Percentiles rank a stretch among this genome's conserved stretches.
Conservation (phyloP, 2,888 invertebrate species). For the Apoda limacodes region DNA sequence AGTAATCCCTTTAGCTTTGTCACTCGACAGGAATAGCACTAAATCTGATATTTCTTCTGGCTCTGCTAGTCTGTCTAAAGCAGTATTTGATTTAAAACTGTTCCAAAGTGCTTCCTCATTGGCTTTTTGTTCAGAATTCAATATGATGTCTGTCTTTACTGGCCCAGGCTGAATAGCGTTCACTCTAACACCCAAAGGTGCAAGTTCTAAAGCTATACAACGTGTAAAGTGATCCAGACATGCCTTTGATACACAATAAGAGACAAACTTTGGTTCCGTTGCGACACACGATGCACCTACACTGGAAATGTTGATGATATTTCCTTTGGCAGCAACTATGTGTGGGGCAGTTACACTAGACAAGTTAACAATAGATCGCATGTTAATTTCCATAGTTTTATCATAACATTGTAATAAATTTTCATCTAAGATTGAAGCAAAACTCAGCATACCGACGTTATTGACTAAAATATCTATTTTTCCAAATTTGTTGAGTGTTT, state of each 20-base stretch:
- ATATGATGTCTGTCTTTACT: conserved; percentile 44
- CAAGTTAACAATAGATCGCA: conserved; percentile 26
- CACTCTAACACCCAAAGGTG: conserved; percentile 69
- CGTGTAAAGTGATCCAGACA: conserved; percentile 80
- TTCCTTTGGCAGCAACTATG: conserved; percentile 30
- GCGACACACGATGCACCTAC: no score
- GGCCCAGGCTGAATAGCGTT: conserved; percentile 81
- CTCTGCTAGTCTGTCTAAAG: conserved; percentile 24
- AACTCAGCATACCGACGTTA: conserved; percentile 34
- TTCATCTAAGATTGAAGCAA: no score
- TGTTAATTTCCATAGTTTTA: conserved; percentile 27
- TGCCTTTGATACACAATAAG: conserved; percentile 78
- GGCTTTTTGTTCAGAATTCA: conserved; percentile 70
- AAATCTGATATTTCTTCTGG: conserved; percentile 27
- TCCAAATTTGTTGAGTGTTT: conserved; percentile 26
- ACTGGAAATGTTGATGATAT: conserved; percentile 33
- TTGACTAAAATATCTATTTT: conserved; percentile 32
- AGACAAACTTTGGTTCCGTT: no score
- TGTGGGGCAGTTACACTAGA: conserved; percentile 27
- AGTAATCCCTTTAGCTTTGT: conserved; percentile 27
- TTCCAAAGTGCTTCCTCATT: conserved; percentile 32
- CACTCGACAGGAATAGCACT: conserved; percentile 27
- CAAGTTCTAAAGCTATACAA: conserved; percentile 74
- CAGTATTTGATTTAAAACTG: conserved; percentile 13
- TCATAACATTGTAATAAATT: no score